phyloP scores from a whole-genome alignment of 1,140 invertebrate genomes.

The Melanaphis sacchari region DNA sequence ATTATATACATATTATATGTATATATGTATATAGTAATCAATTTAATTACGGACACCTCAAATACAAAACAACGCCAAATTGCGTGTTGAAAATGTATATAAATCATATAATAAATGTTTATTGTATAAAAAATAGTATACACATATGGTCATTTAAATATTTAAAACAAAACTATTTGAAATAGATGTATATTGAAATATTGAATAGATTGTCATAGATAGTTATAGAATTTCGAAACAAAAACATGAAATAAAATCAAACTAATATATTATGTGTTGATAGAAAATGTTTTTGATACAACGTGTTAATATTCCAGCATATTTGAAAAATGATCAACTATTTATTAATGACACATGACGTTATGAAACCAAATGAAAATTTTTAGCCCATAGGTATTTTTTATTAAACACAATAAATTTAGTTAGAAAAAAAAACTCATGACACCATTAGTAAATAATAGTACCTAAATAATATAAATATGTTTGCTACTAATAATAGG shows the following conservation, averaged over 20 bases:
- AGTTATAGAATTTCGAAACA: not conserved
- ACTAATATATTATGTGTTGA: no score
- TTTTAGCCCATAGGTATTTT: not conserved
- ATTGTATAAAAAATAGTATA: not conserved
- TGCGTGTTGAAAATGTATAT: not conserved
- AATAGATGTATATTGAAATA: not conserved
- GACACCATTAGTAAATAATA: not conserved
- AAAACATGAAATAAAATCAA: not conserved
- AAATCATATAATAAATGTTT: not conserved
- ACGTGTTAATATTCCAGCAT: not conserved
- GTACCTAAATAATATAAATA: not conserved
- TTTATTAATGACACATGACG: not conserved
- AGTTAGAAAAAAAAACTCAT: not conserved
- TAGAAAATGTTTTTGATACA: no score
- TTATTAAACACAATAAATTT: not conserved
- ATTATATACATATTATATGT: not conserved
- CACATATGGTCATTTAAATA: no score
- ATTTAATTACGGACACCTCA: not conserved
- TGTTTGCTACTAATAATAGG: not conserved
- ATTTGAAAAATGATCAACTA: not conserved
- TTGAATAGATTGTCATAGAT: not conserved
- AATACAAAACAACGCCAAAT: not conserved
- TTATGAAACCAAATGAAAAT: not conserved
- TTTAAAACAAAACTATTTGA: not conserved
- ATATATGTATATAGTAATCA: not conserved